Evolutionary conservation across 2,797 vertebrate genomes (phyloP).

Genomic region (Sebastolobus alascanus): DNA sequence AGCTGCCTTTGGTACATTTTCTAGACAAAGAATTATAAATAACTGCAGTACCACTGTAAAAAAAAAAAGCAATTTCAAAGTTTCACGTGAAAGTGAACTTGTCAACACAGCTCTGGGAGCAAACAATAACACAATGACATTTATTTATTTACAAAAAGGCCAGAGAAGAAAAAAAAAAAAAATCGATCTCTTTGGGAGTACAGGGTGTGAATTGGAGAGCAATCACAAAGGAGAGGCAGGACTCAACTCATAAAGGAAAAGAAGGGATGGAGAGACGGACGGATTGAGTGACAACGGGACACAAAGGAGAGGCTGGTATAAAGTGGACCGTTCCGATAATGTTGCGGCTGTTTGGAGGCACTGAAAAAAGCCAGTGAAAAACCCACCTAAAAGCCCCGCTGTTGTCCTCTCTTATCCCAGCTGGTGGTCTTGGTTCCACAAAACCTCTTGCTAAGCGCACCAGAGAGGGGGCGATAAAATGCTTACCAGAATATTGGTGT

Average conservation of each 20-base stretch:
- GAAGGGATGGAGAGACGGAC: slow-evolving; percentile 46
- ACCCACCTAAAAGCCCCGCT: slow-evolving; percentile 68
- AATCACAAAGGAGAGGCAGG: slow-evolving; percentile 69
- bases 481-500: slow-evolving; percentile 43
- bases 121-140: slow-evolving; percentile 64
- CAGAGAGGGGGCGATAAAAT: slow-evolving; percentile 41
- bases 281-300: slow-evolving; percentile 65
- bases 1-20: slow-evolving; percentile 22
- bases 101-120: slow-evolving; percentile 49
- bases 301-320: slow-evolving; percentile 69
- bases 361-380: slow-evolving; percentile 67
- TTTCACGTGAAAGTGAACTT: slow-evolving; percentile 67
- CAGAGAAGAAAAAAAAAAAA: slow-evolving; percentile 53
- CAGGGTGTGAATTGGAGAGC: slow-evolving; percentile 57
- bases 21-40: slow-evolving; percentile 35
- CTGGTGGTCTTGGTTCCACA: slow-evolving; percentile 70
- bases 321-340: slow-evolving; percentile 75
- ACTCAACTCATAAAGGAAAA: slow-evolving; percentile 56
- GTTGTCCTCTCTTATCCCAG: slow-evolving; percentile 78
- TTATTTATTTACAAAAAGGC: slow-evolving; percentile 74
- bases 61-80: slow-evolving; percentile 56
- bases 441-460: slow-evolving; percentile 50
- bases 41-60: slow-evolving; percentile 20
- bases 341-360: slow-evolving; percentile 55
- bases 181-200: slow-evolving; percentile 62